Evolutionary conservation across 2,888 invertebrate species (phyloP).

Genomic region (Deilephila porcellus): DNA sequence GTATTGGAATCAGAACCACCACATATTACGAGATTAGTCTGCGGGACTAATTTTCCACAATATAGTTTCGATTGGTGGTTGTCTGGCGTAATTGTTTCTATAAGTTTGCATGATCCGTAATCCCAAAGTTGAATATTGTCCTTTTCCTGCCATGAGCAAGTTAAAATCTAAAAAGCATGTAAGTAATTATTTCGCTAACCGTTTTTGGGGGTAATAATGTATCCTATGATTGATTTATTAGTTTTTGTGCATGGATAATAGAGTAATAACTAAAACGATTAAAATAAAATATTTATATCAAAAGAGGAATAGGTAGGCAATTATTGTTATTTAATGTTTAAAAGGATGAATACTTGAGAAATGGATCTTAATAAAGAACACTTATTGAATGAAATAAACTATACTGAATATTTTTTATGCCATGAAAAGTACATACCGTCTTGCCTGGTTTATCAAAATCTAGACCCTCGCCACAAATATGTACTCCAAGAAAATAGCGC

Average conservation of each 20-base stretch:
- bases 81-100: conserved; percentile 85
- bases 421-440: conserved; percentile 71
- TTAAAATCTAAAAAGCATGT: conserved; percentile 80
- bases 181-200: not conserved
- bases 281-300: too few species aligned
- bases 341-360: too few species aligned
- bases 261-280: too few species aligned
- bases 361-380: too few species aligned
- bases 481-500: conserved; percentile 84
- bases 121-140: conserved; percentile 87
- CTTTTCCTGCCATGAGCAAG: conserved; percentile 87
- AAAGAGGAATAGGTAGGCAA: too few species aligned
- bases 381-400: too few species aligned
- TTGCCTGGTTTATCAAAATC: conserved; percentile 87
- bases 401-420: not conserved
- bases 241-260: too few species aligned
- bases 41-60: conserved; percentile 85
- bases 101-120: conserved; percentile 86
- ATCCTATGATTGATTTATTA: too few species aligned
- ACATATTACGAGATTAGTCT: conserved; percentile 83
- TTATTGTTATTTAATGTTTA: too few species aligned
- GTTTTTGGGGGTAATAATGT: not conserved
- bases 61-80: conserved; percentile 81
- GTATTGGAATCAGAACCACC: conserved; percentile 86
- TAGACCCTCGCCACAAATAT: conserved; percentile 88